Conservation (phyloP, 2,888 invertebrate species). For the Drosophila paramelanica region DNA sequence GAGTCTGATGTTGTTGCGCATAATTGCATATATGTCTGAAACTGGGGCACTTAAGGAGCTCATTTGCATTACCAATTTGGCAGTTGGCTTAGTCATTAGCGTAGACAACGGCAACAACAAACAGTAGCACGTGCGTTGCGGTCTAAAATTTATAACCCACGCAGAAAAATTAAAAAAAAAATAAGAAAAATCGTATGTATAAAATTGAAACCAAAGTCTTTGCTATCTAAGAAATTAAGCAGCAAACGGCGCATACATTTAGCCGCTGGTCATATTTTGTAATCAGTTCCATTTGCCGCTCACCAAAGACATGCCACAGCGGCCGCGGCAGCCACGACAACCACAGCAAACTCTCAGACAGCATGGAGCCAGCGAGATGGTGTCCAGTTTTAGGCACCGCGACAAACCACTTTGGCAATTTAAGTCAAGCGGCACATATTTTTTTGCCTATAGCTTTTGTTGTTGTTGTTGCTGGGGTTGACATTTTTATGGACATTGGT, state of each 20-base stretch:
- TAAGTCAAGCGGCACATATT: constrained; percentile 73
- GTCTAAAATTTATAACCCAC: constrained; percentile 68
- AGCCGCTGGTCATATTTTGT: constrained; percentile 78
- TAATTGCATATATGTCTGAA: constrained; percentile 14
- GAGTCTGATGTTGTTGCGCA: constrained; percentile 16
- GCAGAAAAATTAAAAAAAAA: constrained; percentile 53
- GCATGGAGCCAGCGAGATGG: constrained; percentile 69
- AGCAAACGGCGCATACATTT: constrained; percentile 78
- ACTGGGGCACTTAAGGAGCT: constrained; percentile 60
- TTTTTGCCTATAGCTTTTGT: constrained; percentile 30
- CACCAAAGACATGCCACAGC: constrained; percentile 59
- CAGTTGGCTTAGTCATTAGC: constrained; percentile 56
- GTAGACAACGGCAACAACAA: constrained; percentile 30
- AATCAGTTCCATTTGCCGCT: constrained; percentile 80
- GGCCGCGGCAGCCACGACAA: constrained; percentile 15
- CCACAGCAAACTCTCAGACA: constrained; percentile 65
- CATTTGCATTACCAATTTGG: constrained; percentile 61
- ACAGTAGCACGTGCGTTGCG: constrained; percentile 73
- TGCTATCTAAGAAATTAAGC: constrained; percentile 73
- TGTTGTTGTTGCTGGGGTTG: constrained; percentile 61
- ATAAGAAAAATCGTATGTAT: constrained; percentile 4
- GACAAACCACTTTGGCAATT: constrained; percentile 72
- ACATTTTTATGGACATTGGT: constrained; percentile 84
- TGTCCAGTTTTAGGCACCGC: constrained; percentile 71
- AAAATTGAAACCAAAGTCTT: constrained; percentile 32